Evolutionary conservation across 2,797 vertebrate genomes (phyloP).

Genomic region (Phoeniculus purpureus): DNA sequence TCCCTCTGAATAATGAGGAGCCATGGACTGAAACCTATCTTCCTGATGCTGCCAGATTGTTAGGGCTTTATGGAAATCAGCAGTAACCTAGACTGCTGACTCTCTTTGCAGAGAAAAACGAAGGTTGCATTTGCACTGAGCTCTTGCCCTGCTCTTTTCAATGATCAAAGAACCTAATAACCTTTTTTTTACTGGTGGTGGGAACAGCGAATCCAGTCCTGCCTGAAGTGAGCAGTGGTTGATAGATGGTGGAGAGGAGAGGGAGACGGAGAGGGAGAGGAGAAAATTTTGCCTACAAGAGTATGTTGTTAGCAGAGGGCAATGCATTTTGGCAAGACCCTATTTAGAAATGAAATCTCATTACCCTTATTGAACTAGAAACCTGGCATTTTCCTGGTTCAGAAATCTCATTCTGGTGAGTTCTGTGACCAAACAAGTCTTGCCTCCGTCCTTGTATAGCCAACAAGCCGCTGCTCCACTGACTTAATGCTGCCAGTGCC

Average conservation of each 20-base stretch:
- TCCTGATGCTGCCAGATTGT: background rate
- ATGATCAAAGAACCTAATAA: background rate
- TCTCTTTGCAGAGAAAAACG: background rate
- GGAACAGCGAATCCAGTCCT: background rate
- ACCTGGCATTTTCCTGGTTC: background rate
- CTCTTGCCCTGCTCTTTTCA: background rate
- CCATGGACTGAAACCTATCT: background rate
- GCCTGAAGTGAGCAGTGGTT: background rate
- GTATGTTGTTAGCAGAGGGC: background rate
- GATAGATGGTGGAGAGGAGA: background rate
- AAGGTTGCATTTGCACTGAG: background rate
- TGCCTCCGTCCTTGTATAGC: background rate
- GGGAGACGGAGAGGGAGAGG: background rate
- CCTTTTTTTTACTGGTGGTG: background rate
- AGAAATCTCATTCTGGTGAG: background rate
- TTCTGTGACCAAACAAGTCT: background rate
- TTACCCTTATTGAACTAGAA: background rate
- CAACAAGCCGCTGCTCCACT: background rate
- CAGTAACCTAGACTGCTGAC: background rate
- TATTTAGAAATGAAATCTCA: background rate
- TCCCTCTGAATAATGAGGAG: constrained; percentile 31
- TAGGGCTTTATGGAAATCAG: constrained; percentile 35
- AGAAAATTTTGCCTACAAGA: background rate
- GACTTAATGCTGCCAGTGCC: background rate
- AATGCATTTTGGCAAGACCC: background rate